phyloP scores from a whole-genome alignment of 92 coral and sea anemone species.

The Pocillopora meandrina region DNA sequence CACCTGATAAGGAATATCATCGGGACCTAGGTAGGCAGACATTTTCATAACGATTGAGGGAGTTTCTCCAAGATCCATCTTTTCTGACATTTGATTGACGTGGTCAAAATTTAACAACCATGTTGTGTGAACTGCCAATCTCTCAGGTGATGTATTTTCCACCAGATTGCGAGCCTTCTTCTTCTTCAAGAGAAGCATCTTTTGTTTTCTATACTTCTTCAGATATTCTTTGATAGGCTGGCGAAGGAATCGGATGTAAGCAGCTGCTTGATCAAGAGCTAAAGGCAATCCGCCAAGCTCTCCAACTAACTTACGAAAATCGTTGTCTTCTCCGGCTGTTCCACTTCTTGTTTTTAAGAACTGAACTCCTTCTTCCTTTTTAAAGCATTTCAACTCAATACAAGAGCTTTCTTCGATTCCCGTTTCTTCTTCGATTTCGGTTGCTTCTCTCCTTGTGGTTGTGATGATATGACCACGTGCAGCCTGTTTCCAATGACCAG shows the following conservation, averaged over 20 bases:
- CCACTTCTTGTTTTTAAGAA: constrained; percentile 57
- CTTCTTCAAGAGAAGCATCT: constrained; percentile 58
- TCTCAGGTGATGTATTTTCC: constrained; percentile 60
- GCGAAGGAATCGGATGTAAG: constrained; percentile 51
- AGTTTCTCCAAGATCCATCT: constrained; percentile 43
- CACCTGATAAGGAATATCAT: constrained; percentile 78
- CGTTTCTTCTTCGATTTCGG: constrained; percentile 52
- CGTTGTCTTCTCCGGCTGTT: constrained; percentile 13
- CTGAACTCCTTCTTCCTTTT: constrained; percentile 59
- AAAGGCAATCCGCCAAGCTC: constrained; percentile 85
- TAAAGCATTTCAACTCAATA: constrained; percentile 57
- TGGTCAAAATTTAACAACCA: constrained; percentile 82
- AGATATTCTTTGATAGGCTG: constrained; percentile 55
- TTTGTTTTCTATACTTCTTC: constrained; percentile 59
- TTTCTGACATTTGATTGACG: constrained; percentile 37
- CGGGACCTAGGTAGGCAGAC: constrained; percentile 78
- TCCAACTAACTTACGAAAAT: constrained; percentile 38
- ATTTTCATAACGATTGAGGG: constrained; percentile 65
- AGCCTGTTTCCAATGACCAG: constrained; percentile 73
- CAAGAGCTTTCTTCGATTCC: constrained; percentile 56
- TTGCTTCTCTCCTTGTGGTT: constrained; percentile 77
- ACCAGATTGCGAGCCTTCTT: constrained; percentile 49
- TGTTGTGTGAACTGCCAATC: constrained; percentile 78
- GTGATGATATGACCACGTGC: constrained; percentile 73
- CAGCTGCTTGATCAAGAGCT: constrained; percentile 90